Percentiles rank a stretch among this genome's conserved stretches.
phyloP scores from a whole-genome alignment of 2,888 invertebrate genomes.

The Saturnia pavonia region DNA sequence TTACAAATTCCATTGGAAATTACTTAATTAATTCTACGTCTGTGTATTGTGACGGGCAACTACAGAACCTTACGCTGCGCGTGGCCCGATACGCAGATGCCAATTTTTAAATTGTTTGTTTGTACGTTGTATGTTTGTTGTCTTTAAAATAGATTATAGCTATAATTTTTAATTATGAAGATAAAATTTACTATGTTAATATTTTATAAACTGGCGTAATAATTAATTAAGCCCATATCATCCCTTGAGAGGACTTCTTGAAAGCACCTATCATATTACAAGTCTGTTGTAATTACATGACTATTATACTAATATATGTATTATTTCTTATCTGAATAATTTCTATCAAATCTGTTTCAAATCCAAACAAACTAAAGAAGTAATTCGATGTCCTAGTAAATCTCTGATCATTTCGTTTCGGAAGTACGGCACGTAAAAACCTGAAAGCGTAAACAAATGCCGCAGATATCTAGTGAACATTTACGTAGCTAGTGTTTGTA shows the following conservation, averaged over 20 bases:
- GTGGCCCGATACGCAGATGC: too few species aligned
- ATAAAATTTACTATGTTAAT: not conserved
- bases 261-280: not conserved
- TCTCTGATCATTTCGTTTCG: slow-evolving; percentile 1
- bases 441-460: slow-evolving; percentile 33
- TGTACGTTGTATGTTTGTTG: too few species aligned
- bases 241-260: not conserved
- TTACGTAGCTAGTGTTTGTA: slow-evolving; percentile 49
- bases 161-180: not conserved
- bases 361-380: not conserved
- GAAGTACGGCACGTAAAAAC: slow-evolving; percentile 21
- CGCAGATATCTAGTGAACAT: slow-evolving; percentile 47
- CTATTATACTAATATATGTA: too few species aligned
- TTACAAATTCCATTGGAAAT: too few species aligned
- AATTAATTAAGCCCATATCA: not conserved
- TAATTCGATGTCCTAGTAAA: not conserved
- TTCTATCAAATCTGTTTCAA: not conserved
- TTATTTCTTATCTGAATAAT: not conserved
- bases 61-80: too few species aligned
- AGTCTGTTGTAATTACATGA: not conserved
- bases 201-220: not conserved
- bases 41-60: too few species aligned
- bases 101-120: too few species aligned
- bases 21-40: too few species aligned
- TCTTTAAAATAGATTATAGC: too few species aligned